Conservation (phyloP, 2,797 vertebrate genomes). For the Amazonetta brasiliensis region DNA sequence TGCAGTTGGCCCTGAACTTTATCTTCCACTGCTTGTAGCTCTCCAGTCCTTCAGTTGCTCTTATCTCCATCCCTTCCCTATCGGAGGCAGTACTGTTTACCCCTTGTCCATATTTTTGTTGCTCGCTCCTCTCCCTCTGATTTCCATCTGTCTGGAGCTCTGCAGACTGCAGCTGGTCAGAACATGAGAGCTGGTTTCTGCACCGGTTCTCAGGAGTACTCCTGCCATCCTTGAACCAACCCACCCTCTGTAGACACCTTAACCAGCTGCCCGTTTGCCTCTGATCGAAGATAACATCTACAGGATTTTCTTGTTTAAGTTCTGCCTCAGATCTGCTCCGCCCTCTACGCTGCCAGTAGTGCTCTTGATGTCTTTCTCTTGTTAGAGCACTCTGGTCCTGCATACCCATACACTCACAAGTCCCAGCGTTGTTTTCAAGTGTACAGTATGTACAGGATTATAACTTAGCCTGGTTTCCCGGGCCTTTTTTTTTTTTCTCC, state of each 20-base stretch:
- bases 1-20: not conserved
- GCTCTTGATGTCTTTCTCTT: not conserved
- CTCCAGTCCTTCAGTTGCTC: not conserved
- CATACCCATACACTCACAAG: not conserved
- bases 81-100: not conserved
- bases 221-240: not conserved
- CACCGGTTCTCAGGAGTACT: not conserved
- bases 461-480: not conserved
- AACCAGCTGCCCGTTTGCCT: not conserved
- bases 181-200: not conserved
- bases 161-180: not conserved
- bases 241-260: not conserved
- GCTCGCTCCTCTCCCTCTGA: not conserved
- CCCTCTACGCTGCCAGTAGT: fast-evolving
- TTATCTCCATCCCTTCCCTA: not conserved
- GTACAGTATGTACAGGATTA: not conserved
- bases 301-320: not conserved
- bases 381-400: not conserved
- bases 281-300: not conserved
- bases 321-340: not conserved
- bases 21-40: not conserved
- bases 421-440: not conserved
- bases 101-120: not conserved
- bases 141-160: not conserved
- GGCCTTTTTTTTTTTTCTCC: too few relatives aligned